A percentile compares a stretch with the other conserved stretches of the same genome.
Conservation (phyloP, 2,797 vertebrate species). For the Gymnothorax javanicus region DNA sequence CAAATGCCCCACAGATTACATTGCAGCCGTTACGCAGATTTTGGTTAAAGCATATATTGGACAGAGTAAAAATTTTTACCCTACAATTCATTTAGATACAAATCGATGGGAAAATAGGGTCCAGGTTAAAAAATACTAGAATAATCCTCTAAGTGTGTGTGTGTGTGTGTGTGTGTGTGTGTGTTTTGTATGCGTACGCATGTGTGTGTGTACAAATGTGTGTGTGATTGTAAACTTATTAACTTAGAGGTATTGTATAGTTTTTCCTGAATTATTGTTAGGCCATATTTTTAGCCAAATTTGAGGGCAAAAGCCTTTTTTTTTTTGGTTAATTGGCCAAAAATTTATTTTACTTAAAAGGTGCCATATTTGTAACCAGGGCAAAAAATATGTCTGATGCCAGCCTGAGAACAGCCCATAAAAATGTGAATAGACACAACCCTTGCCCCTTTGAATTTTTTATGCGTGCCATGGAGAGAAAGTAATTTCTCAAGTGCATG, state of each 20-base stretch:
- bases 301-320: no score
- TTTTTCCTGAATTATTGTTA: no score
- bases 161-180: not conserved
- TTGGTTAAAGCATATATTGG: no score
- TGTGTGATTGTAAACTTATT: not conserved
- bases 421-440: not conserved
- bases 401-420: not conserved
- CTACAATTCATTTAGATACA: no score
- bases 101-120: no score
- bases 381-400: not conserved
- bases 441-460: not conserved
- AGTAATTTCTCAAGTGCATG: not conserved
- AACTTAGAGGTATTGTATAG: no score
- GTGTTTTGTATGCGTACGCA: not conserved
- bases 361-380: not conserved
- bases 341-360: not conserved
- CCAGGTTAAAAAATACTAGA: no score
- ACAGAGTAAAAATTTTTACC: no score
- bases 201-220: not conserved
- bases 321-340: no score
- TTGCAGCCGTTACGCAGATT: no score
- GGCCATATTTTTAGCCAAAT: no score
- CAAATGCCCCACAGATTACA: no score
- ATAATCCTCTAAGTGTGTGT: not conserved
- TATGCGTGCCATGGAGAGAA: not conserved